Evolutionary conservation across 2,888 invertebrate genomes (phyloP), one percentile per base, ranked within the genome.

Genomic region (Zygothrica quintamaculata): DNA sequence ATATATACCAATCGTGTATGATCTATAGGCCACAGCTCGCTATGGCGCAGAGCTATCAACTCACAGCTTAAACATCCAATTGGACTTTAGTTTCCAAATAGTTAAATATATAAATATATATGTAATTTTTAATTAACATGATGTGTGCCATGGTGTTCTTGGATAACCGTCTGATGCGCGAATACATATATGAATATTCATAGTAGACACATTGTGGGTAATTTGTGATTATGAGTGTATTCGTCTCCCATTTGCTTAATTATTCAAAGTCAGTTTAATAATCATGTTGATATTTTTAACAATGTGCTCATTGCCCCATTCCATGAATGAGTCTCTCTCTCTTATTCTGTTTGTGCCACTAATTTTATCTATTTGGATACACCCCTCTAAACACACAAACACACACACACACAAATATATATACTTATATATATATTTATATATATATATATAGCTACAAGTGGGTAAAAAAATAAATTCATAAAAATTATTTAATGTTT

Each of bases 181-280:
- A 29, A n/a, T 58, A 2, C 18, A 22, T 3, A 22, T 22, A 3
- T 22, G 18, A 22, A 5, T 22, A 5, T 22, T 22, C 18, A 5
- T 22, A 22, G 2, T 22, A 5, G 18, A 22, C 18, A 2, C 18
- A 22, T 22, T 22, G 18, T 22, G 18, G 18, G 18, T 22, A 22
- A 22, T 22, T 22, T 22, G 18, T 22, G 18, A 29, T 18, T 26
- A 15, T 16, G 13, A 0, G 16, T 15, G 33, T 34, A 26, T 40
- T 25, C 57, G 52, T 16, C 71, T 77, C 65, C 71, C 77, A 74
- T 59, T 50, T 43, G 70, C 70, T 80, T 81, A 75, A 84, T 84
- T 81, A 81, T 82, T 80, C 85, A 84, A 80, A 79, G 79, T 76
- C 85, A 84, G 67, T 80, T 80, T 80, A 80, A n/a, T n/a, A n/a